A percentile compares a stretch with the other conserved stretches of the same genome.
phyloP scores from a whole-genome alignment of 2,888 invertebrate species.

The Sminthurinus aureus region DNA sequence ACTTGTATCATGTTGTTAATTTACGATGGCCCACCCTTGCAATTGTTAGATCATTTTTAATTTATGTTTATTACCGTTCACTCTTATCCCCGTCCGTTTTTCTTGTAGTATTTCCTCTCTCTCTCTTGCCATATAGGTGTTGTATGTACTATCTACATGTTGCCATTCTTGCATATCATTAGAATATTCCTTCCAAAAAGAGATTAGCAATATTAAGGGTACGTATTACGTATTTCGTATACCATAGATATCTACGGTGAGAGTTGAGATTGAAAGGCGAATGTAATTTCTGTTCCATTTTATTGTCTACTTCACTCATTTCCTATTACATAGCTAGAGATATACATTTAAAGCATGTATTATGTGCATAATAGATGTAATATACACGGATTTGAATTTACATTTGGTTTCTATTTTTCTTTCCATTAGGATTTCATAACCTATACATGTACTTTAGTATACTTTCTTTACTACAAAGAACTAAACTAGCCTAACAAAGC shows the following conservation, averaged over 20 bases:
- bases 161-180: not conserved
- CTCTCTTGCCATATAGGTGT: not conserved
- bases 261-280: not conserved
- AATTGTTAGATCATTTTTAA: conserved; percentile 40
- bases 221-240: not conserved
- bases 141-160: not conserved
- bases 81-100: not conserved
- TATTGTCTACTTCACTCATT: conserved; percentile 22
- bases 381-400: too few species aligned
- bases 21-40: conserved; percentile 37
- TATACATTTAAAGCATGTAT: not conserved
- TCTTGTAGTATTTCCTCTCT: not conserved
- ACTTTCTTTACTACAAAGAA: too few species aligned
- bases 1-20: conserved; percentile 26
- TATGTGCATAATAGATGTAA: too few species aligned
- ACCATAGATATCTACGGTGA: not conserved
- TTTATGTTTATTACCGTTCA: conserved; percentile 39
- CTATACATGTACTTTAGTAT: too few species aligned
- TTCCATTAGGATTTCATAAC: too few species aligned
- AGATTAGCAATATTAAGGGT: too few species aligned
- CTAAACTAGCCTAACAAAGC: too few species aligned
- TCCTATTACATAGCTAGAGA: conserved; percentile 15
- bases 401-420: too few species aligned
- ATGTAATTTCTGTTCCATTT: conserved; percentile 1
- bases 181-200: not conserved